Evolutionary conservation across 2,113 vertebrate species (phyloP).

Genomic region (Camelus dromedarius): DNA sequence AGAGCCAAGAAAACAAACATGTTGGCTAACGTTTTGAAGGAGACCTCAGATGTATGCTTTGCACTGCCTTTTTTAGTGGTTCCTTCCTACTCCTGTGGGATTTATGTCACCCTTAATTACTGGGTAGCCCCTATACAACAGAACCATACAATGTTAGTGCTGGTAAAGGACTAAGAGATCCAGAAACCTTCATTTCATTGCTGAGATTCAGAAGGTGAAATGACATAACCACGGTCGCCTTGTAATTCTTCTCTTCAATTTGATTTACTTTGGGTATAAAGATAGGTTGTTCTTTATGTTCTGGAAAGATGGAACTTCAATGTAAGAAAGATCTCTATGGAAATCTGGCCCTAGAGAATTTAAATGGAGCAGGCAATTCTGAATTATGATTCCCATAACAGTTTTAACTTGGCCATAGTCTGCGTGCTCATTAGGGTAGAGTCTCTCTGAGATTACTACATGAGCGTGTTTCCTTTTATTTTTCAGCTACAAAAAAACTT

Average conservation of each 20-base stretch:
- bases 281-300: slow-evolving; percentile 42
- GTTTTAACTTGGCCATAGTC: slow-evolving; percentile 53
- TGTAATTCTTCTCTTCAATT: slow-evolving; percentile 44
- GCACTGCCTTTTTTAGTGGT: slow-evolving; percentile 36
- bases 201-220: slow-evolving; percentile 43
- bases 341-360: slow-evolving; percentile 21
- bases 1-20: neutral
- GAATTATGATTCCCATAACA: slow-evolving; percentile 49
- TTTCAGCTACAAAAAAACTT: slow-evolving; percentile 24
- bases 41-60: neutral
- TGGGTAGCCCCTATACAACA: neutral
- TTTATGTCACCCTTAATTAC: neutral
- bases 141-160: neutral
- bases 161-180: neutral
- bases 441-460: neutral
- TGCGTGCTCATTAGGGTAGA: neutral
- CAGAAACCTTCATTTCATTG: neutral
- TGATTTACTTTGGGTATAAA: slow-evolving; percentile 54
- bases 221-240: slow-evolving; percentile 53
- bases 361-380: slow-evolving; percentile 55
- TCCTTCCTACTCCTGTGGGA: neutral
- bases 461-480: slow-evolving; percentile 18
- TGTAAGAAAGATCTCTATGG: slow-evolving; percentile 57
- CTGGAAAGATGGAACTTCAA: slow-evolving; percentile 58
- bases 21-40: slow-evolving; percentile 47